Percentiles rank a stretch among this genome's conserved stretches.
phyloP scores from a whole-genome alignment of 2,888 invertebrate species.

The Andrena haemorrhoa region DNA sequence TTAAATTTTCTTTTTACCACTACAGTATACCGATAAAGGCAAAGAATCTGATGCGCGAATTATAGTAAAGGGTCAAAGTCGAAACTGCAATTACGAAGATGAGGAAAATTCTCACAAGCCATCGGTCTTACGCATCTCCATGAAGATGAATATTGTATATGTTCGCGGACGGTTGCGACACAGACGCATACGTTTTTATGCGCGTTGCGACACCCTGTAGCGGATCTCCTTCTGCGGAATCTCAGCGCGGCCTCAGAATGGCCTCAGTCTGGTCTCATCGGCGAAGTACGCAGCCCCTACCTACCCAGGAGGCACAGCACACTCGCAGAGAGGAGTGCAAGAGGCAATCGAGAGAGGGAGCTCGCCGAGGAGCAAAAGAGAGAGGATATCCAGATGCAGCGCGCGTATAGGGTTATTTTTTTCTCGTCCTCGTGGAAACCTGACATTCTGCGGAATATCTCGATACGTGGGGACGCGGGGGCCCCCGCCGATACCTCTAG shows the following conservation, averaged over 20 bases:
- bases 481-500: constrained; percentile 13
- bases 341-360: constrained; percentile 29
- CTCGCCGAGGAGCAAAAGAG: not conserved
- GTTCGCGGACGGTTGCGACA: constrained; percentile 54
- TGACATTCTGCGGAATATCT: constrained; percentile 55
- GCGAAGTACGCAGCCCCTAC: constrained; percentile 31
- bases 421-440: constrained; percentile 50
- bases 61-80: not conserved
- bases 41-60: not conserved
- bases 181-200: constrained; percentile 24
- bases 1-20: too few species aligned
- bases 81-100: not conserved
- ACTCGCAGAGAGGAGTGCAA: constrained; percentile 19
- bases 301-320: constrained; percentile 42
- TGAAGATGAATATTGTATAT: constrained; percentile 43
- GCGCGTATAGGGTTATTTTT: constrained; percentile 35
- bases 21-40: not conserved
- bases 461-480: too few species aligned
- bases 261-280: constrained; percentile 51
- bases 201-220: constrained; percentile 52
- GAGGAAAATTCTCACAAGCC: not conserved
- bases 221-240: constrained; percentile 65
- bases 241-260: constrained; percentile 42
- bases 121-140: constrained; percentile 8
- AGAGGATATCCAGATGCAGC: constrained; percentile 7